A percentile compares a stretch with the other conserved stretches of the same genome.
Conservation (phyloP, 2,797 vertebrate genomes). For the Phrynocephalus forsythii region DNA sequence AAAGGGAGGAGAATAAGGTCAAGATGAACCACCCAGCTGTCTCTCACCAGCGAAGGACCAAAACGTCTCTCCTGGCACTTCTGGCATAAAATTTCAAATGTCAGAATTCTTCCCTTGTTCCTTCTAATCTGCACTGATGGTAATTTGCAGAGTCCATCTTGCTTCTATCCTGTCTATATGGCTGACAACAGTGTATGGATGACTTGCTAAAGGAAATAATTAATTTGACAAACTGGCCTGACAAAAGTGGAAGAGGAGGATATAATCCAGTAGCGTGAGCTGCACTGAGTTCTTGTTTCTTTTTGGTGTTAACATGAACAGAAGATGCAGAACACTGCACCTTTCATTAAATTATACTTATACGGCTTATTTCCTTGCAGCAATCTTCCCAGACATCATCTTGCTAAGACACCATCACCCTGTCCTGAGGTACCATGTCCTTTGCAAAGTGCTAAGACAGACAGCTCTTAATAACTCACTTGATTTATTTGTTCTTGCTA, state of each 20-base stretch:
- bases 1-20: neutral
- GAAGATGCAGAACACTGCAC: constrained; percentile 2
- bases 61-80: neutral
- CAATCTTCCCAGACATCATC: no score
- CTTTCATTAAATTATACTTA: neutral
- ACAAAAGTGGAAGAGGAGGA: constrained; percentile 18
- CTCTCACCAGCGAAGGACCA: neutral
- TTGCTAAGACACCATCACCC: no score
- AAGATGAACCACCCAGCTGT: neutral
- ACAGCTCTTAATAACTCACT: neutral
- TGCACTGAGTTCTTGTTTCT: constrained; percentile 16
- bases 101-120: constrained; percentile 14
- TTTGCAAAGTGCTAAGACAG: neutral
- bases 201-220: constrained; percentile 65
- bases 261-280: neutral
- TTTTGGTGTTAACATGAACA: neutral
- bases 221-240: constrained; percentile 43
- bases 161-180: constrained; percentile 35
- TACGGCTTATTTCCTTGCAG: neutral
- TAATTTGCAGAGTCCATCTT: constrained; percentile 44
- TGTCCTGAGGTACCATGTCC: no score
- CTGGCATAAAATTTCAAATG: constrained; percentile 11
- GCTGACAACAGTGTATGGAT: constrained; percentile 60
- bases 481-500: neutral
- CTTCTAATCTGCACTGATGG: constrained; percentile 62